A percentile compares a stretch with the other conserved stretches of the same genome.
Evolutionary conservation across 1,140 invertebrate species (phyloP).

Genomic region (Zaprionus ornatus): DNA sequence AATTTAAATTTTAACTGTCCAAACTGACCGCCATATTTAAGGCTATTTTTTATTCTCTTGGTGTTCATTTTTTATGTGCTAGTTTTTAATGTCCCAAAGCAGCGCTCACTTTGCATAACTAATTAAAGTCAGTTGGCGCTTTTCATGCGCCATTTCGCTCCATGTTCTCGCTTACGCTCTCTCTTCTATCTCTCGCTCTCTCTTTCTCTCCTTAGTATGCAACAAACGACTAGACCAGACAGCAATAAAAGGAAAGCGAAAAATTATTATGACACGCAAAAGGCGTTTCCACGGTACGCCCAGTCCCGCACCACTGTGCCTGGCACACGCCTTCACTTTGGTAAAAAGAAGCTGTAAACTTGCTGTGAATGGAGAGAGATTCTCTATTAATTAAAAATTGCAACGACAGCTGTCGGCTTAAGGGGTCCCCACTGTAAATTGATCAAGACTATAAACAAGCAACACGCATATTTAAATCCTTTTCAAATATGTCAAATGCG

Average conservation of each 20-base stretch:
- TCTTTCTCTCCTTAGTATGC: conserved; percentile 12
- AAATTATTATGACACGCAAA: conserved; percentile 78
- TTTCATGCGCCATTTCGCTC: conserved; percentile 65
- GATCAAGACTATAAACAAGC: not conserved
- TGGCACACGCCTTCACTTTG: conserved; percentile 14
- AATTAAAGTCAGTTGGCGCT: conserved; percentile 77
- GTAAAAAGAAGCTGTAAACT: conserved; percentile 3
- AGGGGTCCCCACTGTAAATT: not conserved
- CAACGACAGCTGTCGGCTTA: conserved; percentile 7
- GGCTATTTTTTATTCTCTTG: conserved; percentile 36
- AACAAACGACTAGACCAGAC: conserved; percentile 15
- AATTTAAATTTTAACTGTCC: conserved; percentile 51
- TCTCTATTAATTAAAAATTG: conserved; percentile 29
- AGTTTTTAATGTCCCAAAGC: conserved; percentile 57
- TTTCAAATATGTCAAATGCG: not conserved
- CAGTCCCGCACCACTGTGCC: not conserved
- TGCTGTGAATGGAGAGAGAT: not conserved
- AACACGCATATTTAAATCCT: conserved; percentile 1
- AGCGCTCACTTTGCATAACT: conserved; percentile 73
- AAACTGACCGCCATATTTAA: conserved; percentile 47
- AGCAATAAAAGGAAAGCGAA: conserved; percentile 39
- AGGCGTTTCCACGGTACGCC: conserved; percentile 51
- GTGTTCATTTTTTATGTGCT: conserved; percentile 41
- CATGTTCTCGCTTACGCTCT: not conserved
- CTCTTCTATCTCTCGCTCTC: not conserved